Evolutionary conservation across 2,888 invertebrate genomes (phyloP), one percentile per base, ranked within the genome.

Genomic region (Spisula solida): DNA sequence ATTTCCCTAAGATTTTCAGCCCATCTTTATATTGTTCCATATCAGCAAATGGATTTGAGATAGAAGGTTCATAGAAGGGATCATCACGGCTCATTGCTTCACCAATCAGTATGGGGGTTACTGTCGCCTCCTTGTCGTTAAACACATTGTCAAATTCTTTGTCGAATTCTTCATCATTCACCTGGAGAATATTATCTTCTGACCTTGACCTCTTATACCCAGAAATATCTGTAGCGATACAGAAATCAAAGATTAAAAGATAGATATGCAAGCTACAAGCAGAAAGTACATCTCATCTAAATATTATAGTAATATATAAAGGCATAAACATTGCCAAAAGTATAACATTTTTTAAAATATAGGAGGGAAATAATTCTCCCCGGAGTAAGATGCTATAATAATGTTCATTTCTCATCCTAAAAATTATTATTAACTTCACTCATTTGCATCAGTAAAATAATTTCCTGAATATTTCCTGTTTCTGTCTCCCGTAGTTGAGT

Each of bases 71-170:
- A 92, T 97, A 97, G 91, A 96, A 96, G n/a, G 96, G 95, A 92
- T 97, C 97, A 82, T 96, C 95, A 75, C 95, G 92, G 83, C 98
- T 98, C 98, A 99, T 99, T 90, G 98, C 98, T 97, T 98, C 98
- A 83, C 98, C 98, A 14, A 98, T 98, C 94, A 98, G 95, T 89
- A 97, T 98, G 88, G 97, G 97, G 86, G 98, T 97, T 66, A 94
- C 87, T 8, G 82, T 89, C 41, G 83, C 51, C 18, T 93, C 81
- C 87, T 84, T 83, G 79, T 89, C 92, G 20, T 85, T 85, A 82
- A 85, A 89, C 29, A 91, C 92, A 75, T 88, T 79, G 12, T 93
- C 93, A n/a, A 70, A 88, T 41, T 41, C 41, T 41, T 88, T 79
- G 12, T 93, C 93, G 78, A 84, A 88, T 14, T 89, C 84, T 34